Evolutionary conservation across 2,888 invertebrate species (phyloP).

Genomic region (Pseudococcus jackbeardsleyi): DNA sequence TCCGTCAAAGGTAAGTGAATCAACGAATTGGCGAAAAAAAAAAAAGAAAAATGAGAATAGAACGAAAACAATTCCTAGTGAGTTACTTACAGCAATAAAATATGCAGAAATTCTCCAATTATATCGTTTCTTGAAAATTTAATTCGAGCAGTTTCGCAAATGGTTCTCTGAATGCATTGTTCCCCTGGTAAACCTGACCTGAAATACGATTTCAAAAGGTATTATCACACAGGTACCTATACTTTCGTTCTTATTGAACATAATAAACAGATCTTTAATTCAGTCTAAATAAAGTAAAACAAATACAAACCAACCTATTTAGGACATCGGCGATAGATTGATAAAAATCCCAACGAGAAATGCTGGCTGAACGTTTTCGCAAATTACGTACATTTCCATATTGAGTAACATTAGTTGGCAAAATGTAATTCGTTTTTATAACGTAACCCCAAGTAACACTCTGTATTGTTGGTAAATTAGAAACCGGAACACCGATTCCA

Average conservation of each 20-base stretch:
- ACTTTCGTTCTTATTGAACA: too few species aligned
- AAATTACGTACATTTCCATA: slow-evolving; percentile 72
- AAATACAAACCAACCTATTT: slow-evolving; percentile 71
- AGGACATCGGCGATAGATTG: slow-evolving; percentile 75
- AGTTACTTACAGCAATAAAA: slow-evolving; percentile 79
- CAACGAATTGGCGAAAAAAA: not conserved
- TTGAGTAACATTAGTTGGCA: slow-evolving; percentile 77
- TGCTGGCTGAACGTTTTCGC: slow-evolving; percentile 64
- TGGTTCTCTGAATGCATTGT: slow-evolving; percentile 80
- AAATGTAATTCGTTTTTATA: slow-evolving; percentile 78
- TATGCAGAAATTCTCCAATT: slow-evolving; percentile 81
- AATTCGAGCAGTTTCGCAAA: slow-evolving; percentile 82
- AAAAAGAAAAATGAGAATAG: not conserved
- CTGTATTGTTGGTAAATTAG: slow-evolving; percentile 74
- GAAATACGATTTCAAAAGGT: slow-evolving; percentile 68
- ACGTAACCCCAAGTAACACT: slow-evolving; percentile 78
- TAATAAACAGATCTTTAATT: too few species aligned
- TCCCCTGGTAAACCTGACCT: slow-evolving; percentile 78
- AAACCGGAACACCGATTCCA: slow-evolving; percentile 77
- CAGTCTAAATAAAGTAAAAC: too few species aligned
- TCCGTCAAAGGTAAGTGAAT: not conserved
- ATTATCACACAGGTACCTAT: not conserved
- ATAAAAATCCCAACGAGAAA: slow-evolving; percentile 72
- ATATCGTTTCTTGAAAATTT: slow-evolving; percentile 79
- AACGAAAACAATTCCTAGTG: not conserved